Percentiles rank a stretch among this genome's conserved stretches.
Evolutionary conservation across 1,140 invertebrate genomes (phyloP).

Genomic region (Hyposmocoma kahamanoa): DNA sequence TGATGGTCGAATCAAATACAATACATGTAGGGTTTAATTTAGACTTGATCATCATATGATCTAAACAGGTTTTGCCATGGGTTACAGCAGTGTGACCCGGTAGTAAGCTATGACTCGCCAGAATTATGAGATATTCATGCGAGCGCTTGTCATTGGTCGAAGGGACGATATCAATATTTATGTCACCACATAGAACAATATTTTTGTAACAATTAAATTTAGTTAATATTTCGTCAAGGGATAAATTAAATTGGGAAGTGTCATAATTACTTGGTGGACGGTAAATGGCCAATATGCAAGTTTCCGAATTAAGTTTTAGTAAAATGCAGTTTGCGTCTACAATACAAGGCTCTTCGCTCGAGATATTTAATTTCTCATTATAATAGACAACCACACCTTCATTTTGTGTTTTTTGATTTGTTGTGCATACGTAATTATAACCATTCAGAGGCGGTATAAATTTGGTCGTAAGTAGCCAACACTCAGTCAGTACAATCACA

Average conservation of each 20-base stretch:
- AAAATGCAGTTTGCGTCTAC: background rate
- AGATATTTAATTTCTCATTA: background rate
- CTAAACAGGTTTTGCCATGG: background rate
- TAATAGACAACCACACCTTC: background rate
- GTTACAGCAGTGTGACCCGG: background rate
- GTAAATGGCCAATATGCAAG: background rate
- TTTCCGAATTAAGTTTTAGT: background rate
- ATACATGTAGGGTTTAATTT: background rate
- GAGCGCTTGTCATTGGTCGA: background rate
- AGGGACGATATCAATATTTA: background rate
- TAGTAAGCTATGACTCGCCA: background rate
- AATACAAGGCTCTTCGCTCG: background rate
- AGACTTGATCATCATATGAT: background rate
- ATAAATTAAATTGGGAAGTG: background rate
- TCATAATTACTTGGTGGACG: background rate
- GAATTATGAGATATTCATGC: background rate
- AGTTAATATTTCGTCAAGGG: background rate
- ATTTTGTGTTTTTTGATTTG: background rate
- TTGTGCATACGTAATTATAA: background rate
- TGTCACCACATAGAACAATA: background rate
- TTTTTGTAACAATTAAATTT: background rate
- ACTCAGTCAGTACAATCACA: conserved; percentile 13
- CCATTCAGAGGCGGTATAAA: background rate
- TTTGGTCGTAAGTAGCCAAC: conserved; percentile 8
- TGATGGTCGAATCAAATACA: background rate